phyloP scores from a whole-genome alignment of 2,797 vertebrate species.

The Bryconaethiops microstoma region DNA sequence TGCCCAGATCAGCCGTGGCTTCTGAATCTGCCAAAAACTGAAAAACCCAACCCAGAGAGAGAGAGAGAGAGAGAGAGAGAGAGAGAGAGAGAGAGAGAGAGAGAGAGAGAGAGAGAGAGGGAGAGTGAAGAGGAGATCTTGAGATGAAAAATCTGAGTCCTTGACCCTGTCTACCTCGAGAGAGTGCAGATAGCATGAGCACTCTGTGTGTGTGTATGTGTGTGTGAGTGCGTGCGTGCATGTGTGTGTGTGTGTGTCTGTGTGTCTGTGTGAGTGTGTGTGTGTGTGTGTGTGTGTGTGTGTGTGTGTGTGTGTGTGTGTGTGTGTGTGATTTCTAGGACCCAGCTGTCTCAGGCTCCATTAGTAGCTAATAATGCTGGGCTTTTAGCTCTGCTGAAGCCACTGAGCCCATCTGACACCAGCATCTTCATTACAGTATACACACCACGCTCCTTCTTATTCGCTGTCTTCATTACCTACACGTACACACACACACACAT shows the following conservation, averaged over 20 bases:
- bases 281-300: slow-evolving; percentile 46
- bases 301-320: slow-evolving; percentile 48
- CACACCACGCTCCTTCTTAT: slow-evolving; percentile 1
- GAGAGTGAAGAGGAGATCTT: slow-evolving; percentile 4
- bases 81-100: not conserved
- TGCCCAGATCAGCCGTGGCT: slow-evolving; percentile 56
- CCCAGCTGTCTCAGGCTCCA: slow-evolving; percentile 77
- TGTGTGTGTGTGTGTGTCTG: slow-evolving; percentile 43
- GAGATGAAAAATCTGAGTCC: slow-evolving; percentile 80
- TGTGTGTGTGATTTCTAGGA: slow-evolving; percentile 50
- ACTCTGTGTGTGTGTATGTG: slow-evolving; percentile 42
- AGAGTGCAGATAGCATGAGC: slow-evolving; percentile 70
- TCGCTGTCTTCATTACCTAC: not conserved
- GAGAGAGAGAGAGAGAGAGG: no score
- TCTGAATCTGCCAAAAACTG: slow-evolving; percentile 57
- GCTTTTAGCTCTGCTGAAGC: slow-evolving; percentile 71
- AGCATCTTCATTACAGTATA: slow-evolving; percentile 39
- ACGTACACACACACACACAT: not conserved
- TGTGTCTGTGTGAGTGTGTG: slow-evolving; percentile 31
- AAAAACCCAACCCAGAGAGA: slow-evolving; percentile 56
- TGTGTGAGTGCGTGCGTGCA: slow-evolving; percentile 43
- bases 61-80: slow-evolving; percentile 43
- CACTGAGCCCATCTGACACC: slow-evolving; percentile 36
- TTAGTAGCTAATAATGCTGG: slow-evolving; percentile 77
- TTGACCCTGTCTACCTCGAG: slow-evolving; percentile 76